A percentile compares a stretch with the other conserved stretches of the same genome.
These are phyloP conservation scores for Vulpes lagopus DNA, from an alignment of 2,113 vertebrate species.

Conservation along the genomic window DNA sequence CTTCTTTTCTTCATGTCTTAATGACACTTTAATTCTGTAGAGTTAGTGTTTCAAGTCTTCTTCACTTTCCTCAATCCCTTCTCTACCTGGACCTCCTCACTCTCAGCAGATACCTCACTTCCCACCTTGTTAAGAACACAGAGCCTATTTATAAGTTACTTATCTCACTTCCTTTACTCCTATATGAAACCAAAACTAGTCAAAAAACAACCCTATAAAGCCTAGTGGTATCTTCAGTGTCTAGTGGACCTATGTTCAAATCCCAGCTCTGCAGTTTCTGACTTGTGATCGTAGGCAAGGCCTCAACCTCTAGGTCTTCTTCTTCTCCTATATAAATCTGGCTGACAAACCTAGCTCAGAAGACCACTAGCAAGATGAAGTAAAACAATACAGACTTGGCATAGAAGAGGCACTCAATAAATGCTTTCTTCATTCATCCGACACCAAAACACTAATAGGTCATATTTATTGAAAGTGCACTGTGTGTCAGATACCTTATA, in stretches of 20 bases:
- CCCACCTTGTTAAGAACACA: not conserved
- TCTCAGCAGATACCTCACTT: not conserved
- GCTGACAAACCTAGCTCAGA: not conserved
- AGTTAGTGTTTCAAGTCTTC: not conserved
- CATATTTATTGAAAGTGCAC: not conserved
- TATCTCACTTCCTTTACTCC: not conserved
- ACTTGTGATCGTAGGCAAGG: not conserved
- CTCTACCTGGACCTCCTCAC: not conserved
- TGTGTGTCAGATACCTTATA: not conserved
- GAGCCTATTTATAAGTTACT: not conserved
- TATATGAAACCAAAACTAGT: slow-evolving; percentile 18
- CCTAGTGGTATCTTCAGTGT: not conserved
- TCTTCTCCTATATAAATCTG: not conserved
- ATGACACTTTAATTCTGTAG: not conserved
- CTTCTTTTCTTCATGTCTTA: not conserved
- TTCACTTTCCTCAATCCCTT: not conserved
- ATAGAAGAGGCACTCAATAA: not conserved
- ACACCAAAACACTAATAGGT: not conserved
- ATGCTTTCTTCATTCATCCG: not conserved
- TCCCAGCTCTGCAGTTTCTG: not conserved
- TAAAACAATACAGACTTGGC: not conserved
- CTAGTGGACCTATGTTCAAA: not conserved
- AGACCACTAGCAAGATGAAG: not conserved
- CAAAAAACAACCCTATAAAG: not conserved
- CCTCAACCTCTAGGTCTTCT: not conserved